A percentile compares a stretch with the other conserved stretches of the same genome.
These are phyloP conservation scores for Gambusia yucatana DNA, from an alignment of 2,797 vertebrate genomes.

Conservation along the genomic window DNA sequence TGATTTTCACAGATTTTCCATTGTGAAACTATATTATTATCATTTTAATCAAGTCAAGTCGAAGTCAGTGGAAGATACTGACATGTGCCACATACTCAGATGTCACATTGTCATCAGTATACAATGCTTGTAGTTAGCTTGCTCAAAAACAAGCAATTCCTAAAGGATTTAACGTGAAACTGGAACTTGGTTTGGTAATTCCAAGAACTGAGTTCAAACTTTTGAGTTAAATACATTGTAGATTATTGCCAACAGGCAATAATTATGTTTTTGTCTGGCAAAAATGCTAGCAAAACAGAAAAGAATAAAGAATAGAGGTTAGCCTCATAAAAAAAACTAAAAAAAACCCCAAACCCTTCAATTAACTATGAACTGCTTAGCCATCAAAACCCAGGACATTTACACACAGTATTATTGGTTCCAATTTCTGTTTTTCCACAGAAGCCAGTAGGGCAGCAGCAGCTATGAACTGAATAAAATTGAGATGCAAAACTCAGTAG, in stretches of 20 bases:
- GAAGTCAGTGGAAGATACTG: background rate
- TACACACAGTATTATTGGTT: constrained; percentile 24
- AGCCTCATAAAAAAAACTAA: constrained; percentile 12
- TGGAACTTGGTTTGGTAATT: background rate
- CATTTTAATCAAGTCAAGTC: background rate
- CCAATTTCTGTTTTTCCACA: constrained; percentile 51
- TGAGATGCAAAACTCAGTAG: constrained; percentile 52
- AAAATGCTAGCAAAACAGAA: constrained; percentile 35
- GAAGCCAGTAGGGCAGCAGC: constrained; percentile 37
- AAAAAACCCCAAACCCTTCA: constrained; percentile 3
- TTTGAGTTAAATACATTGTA: background rate
- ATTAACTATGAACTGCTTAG: constrained; percentile 7
- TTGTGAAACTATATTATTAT: background rate
- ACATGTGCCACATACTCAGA: background rate
- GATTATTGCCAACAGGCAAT: constrained; percentile 59
- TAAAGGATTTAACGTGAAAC: background rate
- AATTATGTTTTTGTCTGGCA: constrained; percentile 45
- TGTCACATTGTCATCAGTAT: background rate
- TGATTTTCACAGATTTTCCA: background rate
- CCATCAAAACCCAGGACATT: constrained; percentile 24
- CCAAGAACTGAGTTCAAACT: background rate
- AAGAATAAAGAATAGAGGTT: constrained; percentile 19
- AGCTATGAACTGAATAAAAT: constrained; percentile 59
- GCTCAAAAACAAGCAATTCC: background rate
- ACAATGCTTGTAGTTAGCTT: background rate